Evolutionary conservation across 1,140 invertebrate species (phyloP), one percentile per base, ranked within the genome.

Genomic region (Trialeurodes vaporariorum): DNA sequence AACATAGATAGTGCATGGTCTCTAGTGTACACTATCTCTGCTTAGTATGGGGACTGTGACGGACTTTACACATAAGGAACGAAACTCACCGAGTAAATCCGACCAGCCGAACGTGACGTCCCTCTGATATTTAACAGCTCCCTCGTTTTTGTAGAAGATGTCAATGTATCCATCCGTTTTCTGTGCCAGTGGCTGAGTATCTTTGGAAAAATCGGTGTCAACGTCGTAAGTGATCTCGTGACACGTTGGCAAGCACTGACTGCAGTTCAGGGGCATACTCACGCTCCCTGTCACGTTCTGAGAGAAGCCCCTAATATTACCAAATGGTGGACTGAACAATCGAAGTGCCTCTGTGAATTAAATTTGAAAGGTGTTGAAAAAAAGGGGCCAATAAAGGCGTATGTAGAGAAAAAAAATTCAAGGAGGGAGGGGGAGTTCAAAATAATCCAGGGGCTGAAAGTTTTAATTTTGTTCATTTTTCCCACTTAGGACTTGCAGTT

Each of bases 51-150:
- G n/a, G n/a, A n/a, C n/a, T n/a, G n/a, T n/a, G n/a, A n/a, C n/a
- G n/a, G n/a, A n/a, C n/a, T n/a, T 58, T 62, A 11, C 61, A 62
- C n/a, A n/a, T n/a, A n/a, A n/a, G n/a, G n/a, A 17, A 49, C 34
- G 17, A 9, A 9, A 17, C 59, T 68, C 69, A 74, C 74, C 74
- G 27, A 76, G 26, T 22, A 76, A 61, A 40, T 75, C 72, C 2
- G 73, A 64, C 70, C 71, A 74, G 25, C 71, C 73, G 40, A 73
- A 76, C 1, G 71, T 73, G n/a, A 75, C 70, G 61, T 74, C 72
- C 62, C 73, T 21, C n/a, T 72, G 70, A 34, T 75, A 76, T 62
- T 71, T 72, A 12, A 76, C 73, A 0, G 71, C 74, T 9, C 74
- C 74, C 24, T 70, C 68, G 17, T 72, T 71, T 22, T 69, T 71